Evolutionary conservation across 2,797 vertebrate species (phyloP).

Genomic region (Eulemur albifrons): DNA sequence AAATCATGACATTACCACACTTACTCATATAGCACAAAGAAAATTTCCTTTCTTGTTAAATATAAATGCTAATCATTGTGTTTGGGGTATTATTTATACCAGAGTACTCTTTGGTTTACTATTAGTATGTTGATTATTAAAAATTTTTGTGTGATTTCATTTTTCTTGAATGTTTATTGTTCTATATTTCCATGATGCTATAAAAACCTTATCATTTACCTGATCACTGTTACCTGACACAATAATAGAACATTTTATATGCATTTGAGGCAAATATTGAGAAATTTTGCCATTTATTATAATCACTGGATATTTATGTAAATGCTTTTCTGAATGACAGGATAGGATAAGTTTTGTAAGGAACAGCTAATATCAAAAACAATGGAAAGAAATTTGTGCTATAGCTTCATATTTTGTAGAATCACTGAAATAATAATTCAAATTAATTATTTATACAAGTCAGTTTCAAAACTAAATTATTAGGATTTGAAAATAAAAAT

Average conservation of each 20-base stretch:
- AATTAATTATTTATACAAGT: background rate
- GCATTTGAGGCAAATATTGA: background rate
- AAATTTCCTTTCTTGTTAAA: background rate
- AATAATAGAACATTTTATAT: background rate
- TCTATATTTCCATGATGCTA: background rate
- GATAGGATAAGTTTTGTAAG: background rate
- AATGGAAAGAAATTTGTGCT: background rate
- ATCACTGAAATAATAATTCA: background rate
- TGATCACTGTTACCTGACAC: background rate
- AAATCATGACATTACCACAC: background rate
- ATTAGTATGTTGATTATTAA: background rate
- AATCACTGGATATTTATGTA: background rate
- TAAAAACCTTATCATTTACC: background rate
- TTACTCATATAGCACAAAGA: background rate
- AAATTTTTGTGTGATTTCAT: background rate
- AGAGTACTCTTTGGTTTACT: background rate
- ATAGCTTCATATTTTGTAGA: background rate
- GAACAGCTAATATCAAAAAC: background rate
- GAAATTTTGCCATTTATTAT: background rate
- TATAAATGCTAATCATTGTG: background rate
- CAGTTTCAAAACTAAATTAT: conserved; percentile 7
- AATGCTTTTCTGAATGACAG: background rate
- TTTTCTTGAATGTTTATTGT: background rate
- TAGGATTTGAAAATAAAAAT: background rate
- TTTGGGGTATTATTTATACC: background rate